A percentile compares a stretch with the other conserved stretches of the same genome.
phyloP scores from a whole-genome alignment of 2,113 vertebrate genomes.

The Dasyurus viverrinus region DNA sequence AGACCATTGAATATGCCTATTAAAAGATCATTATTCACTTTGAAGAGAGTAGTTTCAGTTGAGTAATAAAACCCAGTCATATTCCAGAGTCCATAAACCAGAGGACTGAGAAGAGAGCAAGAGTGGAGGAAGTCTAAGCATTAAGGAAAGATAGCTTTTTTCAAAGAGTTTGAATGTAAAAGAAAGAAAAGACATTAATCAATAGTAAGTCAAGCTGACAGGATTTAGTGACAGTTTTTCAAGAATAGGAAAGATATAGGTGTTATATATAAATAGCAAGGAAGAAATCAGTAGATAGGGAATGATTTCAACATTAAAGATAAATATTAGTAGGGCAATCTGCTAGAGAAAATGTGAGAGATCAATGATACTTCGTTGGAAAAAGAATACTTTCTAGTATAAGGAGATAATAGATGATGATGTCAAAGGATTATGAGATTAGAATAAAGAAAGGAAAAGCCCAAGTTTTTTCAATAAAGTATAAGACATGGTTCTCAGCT shows the following conservation, averaged over 20 bases:
- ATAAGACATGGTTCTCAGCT: neutral
- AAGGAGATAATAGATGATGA: neutral
- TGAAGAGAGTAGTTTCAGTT: neutral
- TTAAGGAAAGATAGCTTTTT: neutral
- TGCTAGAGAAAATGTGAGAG: neutral
- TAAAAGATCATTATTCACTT: neutral
- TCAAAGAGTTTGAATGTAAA: neutral
- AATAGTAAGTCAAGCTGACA: neutral
- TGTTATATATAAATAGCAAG: neutral
- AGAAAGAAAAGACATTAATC: neutral
- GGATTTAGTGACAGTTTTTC: neutral
- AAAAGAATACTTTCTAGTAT: too few species aligned
- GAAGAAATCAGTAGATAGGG: neutral
- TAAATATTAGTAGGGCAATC: neutral
- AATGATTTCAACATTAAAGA: neutral
- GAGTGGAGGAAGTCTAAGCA: neutral
- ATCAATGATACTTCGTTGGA: neutral
- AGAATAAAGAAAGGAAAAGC: neutral
- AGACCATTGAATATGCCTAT: neutral
- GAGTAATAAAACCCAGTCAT: neutral
- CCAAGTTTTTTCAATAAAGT: neutral
- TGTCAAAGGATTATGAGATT: neutral
- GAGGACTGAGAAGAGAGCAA: neutral
- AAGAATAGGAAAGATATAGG: neutral
- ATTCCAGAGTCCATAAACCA: neutral